Evolutionary conservation across 2,113 vertebrate species (phyloP), one percentile per base, ranked within the genome.

Genomic region (Manacus vitellinus): DNA sequence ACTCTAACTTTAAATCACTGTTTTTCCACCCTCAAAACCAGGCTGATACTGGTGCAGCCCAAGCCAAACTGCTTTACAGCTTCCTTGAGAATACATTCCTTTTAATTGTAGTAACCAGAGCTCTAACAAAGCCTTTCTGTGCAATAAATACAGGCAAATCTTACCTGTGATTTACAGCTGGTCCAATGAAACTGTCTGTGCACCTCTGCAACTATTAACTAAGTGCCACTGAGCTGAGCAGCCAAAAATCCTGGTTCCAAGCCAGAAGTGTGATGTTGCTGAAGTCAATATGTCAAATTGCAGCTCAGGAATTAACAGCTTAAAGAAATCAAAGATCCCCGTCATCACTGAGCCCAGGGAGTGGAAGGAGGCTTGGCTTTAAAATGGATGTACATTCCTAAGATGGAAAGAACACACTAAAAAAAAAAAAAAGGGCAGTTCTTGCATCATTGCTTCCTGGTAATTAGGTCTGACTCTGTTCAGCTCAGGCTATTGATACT

Each of bases 401-500:
- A 55, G 47, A 33, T 3, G 51, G 62, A 33, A 74, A 89, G 55
- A 56, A 83, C 43, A 39, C 22, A 30, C 62, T 30, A 6, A 24
- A 74, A 37, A 77, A 80, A 70, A 6, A 24, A 74, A 37, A 77
- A 80, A 70, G 35, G 71, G 78, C 52, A 96, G 51, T 77, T 65
- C 79, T 78, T 86, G 76, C 70, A 58, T 77, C 78, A 66, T 23
- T 51, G 76, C 73, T 65, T 81, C 77, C 83, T 62, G 39, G 92
- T 89, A 94, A 86, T 44, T 75, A 81, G 80, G 49, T 59, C 59
- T 78, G 94, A 21, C 39, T 83, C 31, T 47, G 37, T 62, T 82
- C 87, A 54, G 70, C 88, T 86, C 68, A 41, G 77, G 67, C 65
- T 96, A 85, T 86, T 81, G 92, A 95, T 93, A 96, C 83, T 89